A percentile compares a stretch with the other conserved stretches of the same genome.
These are phyloP conservation scores for Nannoperca australis DNA, from an alignment of 2,797 vertebrate genomes.

Conservation along the genomic window DNA sequence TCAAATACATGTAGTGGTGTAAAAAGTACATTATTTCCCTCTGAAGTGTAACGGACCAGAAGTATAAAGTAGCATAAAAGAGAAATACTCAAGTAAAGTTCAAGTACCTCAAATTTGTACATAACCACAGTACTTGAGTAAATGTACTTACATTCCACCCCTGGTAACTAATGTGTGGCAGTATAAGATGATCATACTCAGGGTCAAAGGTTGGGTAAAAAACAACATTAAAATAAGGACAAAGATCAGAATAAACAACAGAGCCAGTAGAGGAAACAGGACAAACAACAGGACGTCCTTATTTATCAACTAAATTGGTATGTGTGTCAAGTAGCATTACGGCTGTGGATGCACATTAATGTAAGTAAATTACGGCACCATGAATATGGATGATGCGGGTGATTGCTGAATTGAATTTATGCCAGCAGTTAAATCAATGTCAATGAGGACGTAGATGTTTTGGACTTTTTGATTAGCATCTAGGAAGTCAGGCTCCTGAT, in stretches of 20 bases:
- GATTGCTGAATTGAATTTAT: slow-evolving; percentile 78
- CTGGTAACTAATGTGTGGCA: neutral
- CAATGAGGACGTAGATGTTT: slow-evolving; percentile 72
- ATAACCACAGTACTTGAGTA: neutral
- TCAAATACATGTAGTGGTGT: neutral
- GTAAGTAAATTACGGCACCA: slow-evolving; percentile 73
- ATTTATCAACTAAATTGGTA: slow-evolving; percentile 65
- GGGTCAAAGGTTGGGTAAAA: slow-evolving; percentile 27
- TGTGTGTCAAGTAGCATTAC: slow-evolving; percentile 53
- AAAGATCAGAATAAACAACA: slow-evolving; percentile 26
- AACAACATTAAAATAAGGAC: slow-evolving; percentile 28
- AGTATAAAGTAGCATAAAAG: neutral
- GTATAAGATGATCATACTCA: slow-evolving; percentile 3
- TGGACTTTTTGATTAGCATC: slow-evolving; percentile 71
- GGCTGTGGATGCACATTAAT: slow-evolving; percentile 67
- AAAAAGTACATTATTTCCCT: neutral
- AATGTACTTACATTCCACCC: neutral
- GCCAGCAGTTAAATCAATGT: slow-evolving; percentile 80
- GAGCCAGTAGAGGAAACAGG: slow-evolving; percentile 27
- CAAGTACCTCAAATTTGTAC: neutral
- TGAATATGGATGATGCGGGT: slow-evolving; percentile 77
- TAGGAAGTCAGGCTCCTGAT: slow-evolving; percentile 48
- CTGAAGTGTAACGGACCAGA: neutral
- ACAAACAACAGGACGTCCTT: slow-evolving; percentile 52
- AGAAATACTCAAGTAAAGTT: neutral